Base-by-base conservation (phyloP, 2,113 vertebrate genomes). In the Chlamydotis undulata region DNA sequence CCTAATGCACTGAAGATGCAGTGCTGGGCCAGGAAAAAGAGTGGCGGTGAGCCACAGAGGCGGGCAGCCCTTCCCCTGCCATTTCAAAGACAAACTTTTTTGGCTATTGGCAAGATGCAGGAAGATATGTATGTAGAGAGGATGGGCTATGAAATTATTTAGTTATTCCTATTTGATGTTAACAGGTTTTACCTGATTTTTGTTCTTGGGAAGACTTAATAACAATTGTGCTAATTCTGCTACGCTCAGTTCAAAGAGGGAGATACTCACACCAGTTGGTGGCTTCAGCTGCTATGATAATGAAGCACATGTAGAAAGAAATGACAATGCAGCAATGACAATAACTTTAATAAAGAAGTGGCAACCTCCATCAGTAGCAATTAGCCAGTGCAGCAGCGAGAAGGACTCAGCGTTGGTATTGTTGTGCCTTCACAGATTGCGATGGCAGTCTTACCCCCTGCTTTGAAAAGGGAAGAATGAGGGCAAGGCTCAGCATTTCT, bases 1-100 rank as follows among this genome's bases (percentile, higher is more conserved):
- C 23, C 26, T 7, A 2, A 3, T 8, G 26, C 21, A 33, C 52
- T 5, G 1, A 14, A 47, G 25, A 14, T n/a, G 39, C 25, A 23
- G 21, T 12, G 47, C 12, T 31, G 29, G 37, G 28, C 19, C 1
- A 3, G 37, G 29, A 0, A 0, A 61, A 55, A 52, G 11, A 15
- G 29, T 10, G 33, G 31, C n/a, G 29, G 18, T 2, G 9, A 82
- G 33, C 7, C 41, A 7, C 11, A 17, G 23, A 41, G 25, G 31
- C 0, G 1, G 25, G 18, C 24, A 73, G 53, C 17, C 33, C 43
- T 77, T 73, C 53, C 35, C 17, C 25, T 47, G 13, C 23, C 28
- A 37, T 52, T 64, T 53, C 50, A 68, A 43, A 83, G 33, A 50
- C 21, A 45, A 14, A 2, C 12, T 17, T 29, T n/a, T 35, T 33